Base-by-base conservation (phyloP, 2,113 vertebrate genomes). In the Tychaedon coryphoeus region DNA sequence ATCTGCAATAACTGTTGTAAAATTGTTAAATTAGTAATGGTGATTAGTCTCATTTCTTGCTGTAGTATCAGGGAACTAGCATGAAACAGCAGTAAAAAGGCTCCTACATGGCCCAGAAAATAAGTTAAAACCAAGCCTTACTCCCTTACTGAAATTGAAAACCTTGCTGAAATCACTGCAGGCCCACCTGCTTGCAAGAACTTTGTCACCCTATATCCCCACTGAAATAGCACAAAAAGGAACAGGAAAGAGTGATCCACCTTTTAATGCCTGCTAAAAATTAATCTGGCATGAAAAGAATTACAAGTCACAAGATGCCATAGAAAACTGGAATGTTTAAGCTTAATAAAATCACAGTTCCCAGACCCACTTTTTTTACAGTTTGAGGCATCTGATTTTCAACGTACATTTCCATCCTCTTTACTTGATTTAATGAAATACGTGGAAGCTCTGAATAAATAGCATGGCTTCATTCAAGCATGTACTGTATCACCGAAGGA, bases 401-500 rank as follows among this genome's bases (percentile, higher is more conserved):
- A 61, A 79, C 13, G 33, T 23, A 26, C 18, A 12, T 53, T 91
- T 84, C 25, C 25, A n/a, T 38, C 28, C 67, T 75, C 24, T 56
- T 42, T 11, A 38, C n/a, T 64, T 28, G 23, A 38, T 71, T 89
- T 42, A 61, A 58, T 0, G 0, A 51, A 74, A 43, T 19, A 45
- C 1, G 6, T 31, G 76, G 43, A 83, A 42, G 66, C 22, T 67
- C 50, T 38, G 72, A 34, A 24, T 26, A 28, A 38, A 64, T 2
- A 43, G 43, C 53, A 57, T 31, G 33, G 48, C 45, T 25, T 98
- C 84, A 98, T 33, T 97, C 95, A 57, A 99, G 86, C 92, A 98
- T 92, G 25, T 98, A 96, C 53, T 97, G 95, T 58, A 99, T 97
- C 29, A 98, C 64, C 0, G 98, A 98, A n/a, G 97, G 97, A 84